Evolutionary conservation across 2,797 vertebrate genomes (phyloP).

Genomic region (Acipenser oxyrinchus): DNA sequence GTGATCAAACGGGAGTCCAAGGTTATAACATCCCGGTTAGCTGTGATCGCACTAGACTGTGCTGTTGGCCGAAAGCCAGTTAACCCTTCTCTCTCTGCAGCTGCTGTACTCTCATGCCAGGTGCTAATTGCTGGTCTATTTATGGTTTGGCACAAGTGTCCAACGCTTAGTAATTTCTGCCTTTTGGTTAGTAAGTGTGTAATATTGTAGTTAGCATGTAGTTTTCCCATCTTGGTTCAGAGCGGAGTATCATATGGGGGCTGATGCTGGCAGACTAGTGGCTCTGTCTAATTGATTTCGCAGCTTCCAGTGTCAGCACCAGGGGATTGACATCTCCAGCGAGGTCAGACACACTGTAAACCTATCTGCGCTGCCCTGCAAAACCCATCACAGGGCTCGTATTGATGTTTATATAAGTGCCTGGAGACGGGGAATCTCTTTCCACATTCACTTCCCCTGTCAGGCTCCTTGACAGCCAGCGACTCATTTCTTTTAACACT

Average conservation of each 20-base stretch:
- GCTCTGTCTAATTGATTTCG: constrained; percentile 1
- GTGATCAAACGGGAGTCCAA: neutral
- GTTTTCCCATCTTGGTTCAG: neutral
- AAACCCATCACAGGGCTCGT: constrained; percentile 38
- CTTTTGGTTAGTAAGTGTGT: constrained; percentile 26
- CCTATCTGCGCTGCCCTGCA: constrained; percentile 31
- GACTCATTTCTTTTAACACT: neutral
- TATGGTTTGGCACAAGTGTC: constrained; percentile 36
- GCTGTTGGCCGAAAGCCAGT: neutral
- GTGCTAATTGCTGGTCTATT: constrained; percentile 36
- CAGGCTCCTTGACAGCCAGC: neutral
- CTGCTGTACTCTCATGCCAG: constrained; percentile 33
- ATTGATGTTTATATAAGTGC: constrained; percentile 6
- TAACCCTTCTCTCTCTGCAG: constrained; percentile 21
- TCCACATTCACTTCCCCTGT: constrained; percentile 23
- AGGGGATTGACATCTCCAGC: constrained; percentile 24
- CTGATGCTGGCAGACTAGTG: neutral
- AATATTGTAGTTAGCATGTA: neutral
- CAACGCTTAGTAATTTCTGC: constrained; percentile 42
- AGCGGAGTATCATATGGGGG: neutral
- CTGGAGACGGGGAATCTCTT: constrained; percentile 36
- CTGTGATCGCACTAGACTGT: neutral
- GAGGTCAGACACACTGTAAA: constrained; percentile 30
- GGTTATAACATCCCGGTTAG: neutral
- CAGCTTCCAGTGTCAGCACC: constrained; percentile 24